Base-by-base conservation (phyloP, 2,113 vertebrate genomes). In the Xerus inauris region DNA sequence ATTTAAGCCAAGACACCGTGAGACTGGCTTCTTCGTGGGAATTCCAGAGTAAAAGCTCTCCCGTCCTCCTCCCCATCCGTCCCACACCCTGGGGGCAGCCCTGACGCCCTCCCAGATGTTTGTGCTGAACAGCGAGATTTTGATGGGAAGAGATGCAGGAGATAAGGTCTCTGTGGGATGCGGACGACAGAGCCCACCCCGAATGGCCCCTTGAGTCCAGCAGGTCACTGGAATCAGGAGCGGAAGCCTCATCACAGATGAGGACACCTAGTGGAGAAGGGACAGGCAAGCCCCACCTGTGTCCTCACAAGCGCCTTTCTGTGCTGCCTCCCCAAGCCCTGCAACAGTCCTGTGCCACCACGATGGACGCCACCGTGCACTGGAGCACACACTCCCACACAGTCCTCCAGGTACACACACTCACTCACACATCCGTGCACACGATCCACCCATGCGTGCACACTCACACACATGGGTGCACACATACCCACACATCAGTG, bases 1-100 rank as follows among this genome's bases (percentile, higher is more conserved):
- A 83, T 96, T 96, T 95, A 95, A 97, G 80, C 97, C 94, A 72
- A 89, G 97, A 97, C 96, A 94, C 98, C 96, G 97, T 96, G 94
- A 97, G 98, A 97, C 97, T 97, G 97, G 76, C 97, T 95, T 96
- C 89, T 97, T 85, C 57, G 96, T 97, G 98, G 97, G 97, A 93
- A 89, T 94, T 82, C 89, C 96, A 88, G 3, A 59, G 42, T 88
- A 96, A 94, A 94, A 94, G 92, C 95, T 67, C n/a, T 42, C 71
- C 38, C n/a, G 30, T 59, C 26, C 2, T 24, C 1, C 86, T 6
- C 32, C 30, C 64, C 24, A 14, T 16, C 42, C 16, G 1, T 38
- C 32, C 35, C 86, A 57, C 10, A 40, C 12, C 16, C 62, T 11
- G 0, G 1, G 19, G 22, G 16, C 24, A 0, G 16, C 0, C n/a